A percentile compares a stretch with the other conserved stretches of the same genome.
These are phyloP conservation scores for Meles meles DNA, from an alignment of 2,113 vertebrate species.

Conservation along the genomic window DNA sequence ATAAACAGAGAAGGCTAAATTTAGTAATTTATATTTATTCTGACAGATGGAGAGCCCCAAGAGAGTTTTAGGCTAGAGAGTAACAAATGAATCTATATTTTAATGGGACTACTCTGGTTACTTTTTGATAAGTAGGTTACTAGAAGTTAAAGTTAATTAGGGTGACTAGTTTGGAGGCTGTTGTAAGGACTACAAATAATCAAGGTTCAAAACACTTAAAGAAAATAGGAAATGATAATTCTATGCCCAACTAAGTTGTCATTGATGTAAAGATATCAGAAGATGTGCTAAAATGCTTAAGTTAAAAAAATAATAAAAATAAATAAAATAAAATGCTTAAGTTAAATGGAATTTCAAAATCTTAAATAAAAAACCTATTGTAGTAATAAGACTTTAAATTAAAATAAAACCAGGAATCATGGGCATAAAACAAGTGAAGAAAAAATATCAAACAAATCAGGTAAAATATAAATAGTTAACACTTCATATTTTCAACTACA, in stretches of 20 bases:
- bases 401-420: not conserved
- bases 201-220: not conserved
- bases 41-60: not conserved
- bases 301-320: too few relatives aligned
- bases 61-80: not conserved
- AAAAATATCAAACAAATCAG: not conserved
- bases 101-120: not conserved
- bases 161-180: not conserved
- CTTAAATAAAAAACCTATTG: not conserved
- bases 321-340: not conserved
- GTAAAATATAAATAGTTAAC: not conserved
- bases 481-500: not conserved
- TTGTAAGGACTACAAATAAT: not conserved
- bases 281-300: not conserved
- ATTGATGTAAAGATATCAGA: not conserved
- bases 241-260: not conserved
- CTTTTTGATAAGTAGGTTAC: not conserved
- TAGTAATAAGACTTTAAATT: not conserved
- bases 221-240: not conserved
- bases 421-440: not conserved
- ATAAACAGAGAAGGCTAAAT: not conserved
- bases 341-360: not conserved
- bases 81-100: not conserved
- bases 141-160: not conserved
- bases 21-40: not conserved